These are phyloP conservation scores for Ibidorhyncha struthersii DNA, from an alignment of 2,113 vertebrate genomes.

Conservation along the genomic window DNA sequence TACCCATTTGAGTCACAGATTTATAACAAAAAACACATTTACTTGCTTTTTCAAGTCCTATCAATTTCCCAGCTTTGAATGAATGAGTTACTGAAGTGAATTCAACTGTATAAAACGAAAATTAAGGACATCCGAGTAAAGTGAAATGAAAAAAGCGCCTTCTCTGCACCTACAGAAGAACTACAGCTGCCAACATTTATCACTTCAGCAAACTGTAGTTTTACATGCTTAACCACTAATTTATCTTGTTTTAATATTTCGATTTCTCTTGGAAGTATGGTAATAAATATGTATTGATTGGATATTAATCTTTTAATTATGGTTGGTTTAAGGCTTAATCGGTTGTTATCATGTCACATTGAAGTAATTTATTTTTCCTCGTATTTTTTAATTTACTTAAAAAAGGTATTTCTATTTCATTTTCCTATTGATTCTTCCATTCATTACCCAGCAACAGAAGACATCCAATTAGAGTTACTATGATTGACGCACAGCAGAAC, in stretches of 20 bases:
- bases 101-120: slow-evolving; percentile 9
- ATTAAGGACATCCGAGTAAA: not conserved
- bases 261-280: not conserved
- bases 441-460: not conserved
- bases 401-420: not conserved
- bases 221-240: not conserved
- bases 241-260: not conserved
- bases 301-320: not conserved
- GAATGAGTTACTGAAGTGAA: not conserved
- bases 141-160: not conserved
- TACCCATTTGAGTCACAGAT: not conserved
- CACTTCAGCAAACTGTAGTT: not conserved
- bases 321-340: not conserved
- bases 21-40: not conserved
- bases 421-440: not conserved
- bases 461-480: not conserved
- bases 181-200: not conserved
- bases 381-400: not conserved
- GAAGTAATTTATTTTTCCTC: not conserved
- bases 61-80: not conserved
- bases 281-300: not conserved
- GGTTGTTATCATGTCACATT: not conserved
- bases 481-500: not conserved
- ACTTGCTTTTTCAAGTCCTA: slow-evolving; percentile 8
- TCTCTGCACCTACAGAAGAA: not conserved